Base-by-base conservation (phyloP, 2,888 invertebrate genomes). In the Ichneumon xanthorius region DNA sequence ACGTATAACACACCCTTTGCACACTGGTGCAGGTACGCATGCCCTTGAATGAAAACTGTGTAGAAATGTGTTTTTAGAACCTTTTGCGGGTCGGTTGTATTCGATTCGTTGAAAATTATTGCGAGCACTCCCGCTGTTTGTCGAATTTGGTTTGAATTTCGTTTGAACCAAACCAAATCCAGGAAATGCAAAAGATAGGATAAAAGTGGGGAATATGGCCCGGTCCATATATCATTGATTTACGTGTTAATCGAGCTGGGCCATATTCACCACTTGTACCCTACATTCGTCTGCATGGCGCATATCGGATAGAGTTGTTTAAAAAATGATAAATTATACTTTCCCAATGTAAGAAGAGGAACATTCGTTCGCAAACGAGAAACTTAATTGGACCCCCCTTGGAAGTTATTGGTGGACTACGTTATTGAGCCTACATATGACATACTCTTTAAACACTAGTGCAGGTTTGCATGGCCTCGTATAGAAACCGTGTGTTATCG, bases 391-490 rank as follows among this genome's bases (percentile, higher is more conserved):
- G 45, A 30, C 4, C 40, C 67, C 67, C 33, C 0, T 5, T 33
- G 6, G 6, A 33, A 33, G 33, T 71, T 33, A 78, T 80, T 77
- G 77, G 68, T 76, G 26, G 40, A 33, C 4, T 6, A 33, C 33
- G 33, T 33, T 33, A 33, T 33, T 33, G 33, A 6, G 5, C 6
- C 33, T 33, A 33, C 33, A 33, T 33, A 6, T 6, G 5, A 33
- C 33, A 33, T 6, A 6, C 1, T 30, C 45, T 40, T 58, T 33
- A 67, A 72, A 68, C 26, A 68, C 61, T 45, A 4, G 53, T 26
- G 80, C 80, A 80, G 80, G 80, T 81, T 77, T 53, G 61, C 61
- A 61, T 11, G 77, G 80, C 84, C 50, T 77, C 63, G 73, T 61
- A 67, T 65, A 33, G 55, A 67, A 80, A 67, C 65, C 63, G 40